Conservation (phyloP, 2,797 vertebrate species). For the Balearica regulorum region DNA sequence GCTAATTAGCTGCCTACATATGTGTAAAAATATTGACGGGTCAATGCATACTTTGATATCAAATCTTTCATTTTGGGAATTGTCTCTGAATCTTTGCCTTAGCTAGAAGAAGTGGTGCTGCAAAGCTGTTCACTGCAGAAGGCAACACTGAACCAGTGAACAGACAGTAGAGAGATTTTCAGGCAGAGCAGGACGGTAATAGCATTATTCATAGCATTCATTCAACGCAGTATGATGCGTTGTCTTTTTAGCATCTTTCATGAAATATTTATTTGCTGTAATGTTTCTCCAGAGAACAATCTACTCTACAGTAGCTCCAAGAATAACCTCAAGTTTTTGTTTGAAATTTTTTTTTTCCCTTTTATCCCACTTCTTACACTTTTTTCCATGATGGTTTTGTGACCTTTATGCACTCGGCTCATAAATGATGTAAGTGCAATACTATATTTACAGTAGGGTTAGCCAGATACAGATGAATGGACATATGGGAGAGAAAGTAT, state of each 20-base stretch:
- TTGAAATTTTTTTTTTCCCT: background rate
- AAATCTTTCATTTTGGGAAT: background rate
- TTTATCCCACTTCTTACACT: background rate
- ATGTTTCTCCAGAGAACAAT: background rate
- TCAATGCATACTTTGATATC: background rate
- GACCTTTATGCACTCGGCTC: background rate
- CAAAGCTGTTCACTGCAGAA: background rate
- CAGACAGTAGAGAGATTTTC: background rate
- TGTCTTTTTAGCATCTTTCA: background rate
- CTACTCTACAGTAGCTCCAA: background rate
- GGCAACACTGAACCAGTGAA: background rate
- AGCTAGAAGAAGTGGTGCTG: background rate
- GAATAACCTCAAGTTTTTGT: background rate
- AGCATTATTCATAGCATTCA: background rate
- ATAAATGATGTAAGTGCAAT: background rate
- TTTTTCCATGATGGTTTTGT: background rate
- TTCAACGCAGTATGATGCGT: background rate
- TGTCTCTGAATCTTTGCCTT: background rate
- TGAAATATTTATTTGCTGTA: constrained; percentile 47
- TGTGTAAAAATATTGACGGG: background rate
- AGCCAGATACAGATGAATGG: background rate
- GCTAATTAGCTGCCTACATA: background rate
- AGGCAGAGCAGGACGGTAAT: background rate
- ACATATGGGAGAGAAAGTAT: background rate
- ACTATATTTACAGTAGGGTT: background rate